Evolutionary conservation across 2,113 vertebrate genomes (phyloP).

Genomic region (Brachirus orientalis): DNA sequence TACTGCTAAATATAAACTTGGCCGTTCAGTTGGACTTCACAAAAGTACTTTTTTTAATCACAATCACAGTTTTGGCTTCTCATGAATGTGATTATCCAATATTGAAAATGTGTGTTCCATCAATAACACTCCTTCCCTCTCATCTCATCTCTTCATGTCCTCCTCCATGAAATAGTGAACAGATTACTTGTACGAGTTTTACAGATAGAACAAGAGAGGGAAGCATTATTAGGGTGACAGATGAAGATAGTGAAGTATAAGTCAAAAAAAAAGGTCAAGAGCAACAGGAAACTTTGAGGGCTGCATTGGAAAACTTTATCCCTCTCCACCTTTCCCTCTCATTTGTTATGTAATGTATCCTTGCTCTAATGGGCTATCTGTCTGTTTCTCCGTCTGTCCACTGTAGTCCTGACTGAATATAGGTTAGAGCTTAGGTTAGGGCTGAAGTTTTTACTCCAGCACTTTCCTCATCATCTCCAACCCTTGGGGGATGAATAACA

Average conservation of each 20-base stretch:
- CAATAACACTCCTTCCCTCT: too few relatives aligned
- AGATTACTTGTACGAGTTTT: neutral
- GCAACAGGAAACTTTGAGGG: too few relatives aligned
- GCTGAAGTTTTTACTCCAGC: conserved; percentile 53
- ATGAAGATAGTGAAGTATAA: neutral
- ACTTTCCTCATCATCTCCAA: conserved; percentile 54
- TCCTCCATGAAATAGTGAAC: conserved; percentile 1
- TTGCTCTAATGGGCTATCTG: conserved; percentile 12
- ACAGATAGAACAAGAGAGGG: neutral
- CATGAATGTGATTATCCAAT: too few relatives aligned
- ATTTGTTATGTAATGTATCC: conserved; percentile 40
- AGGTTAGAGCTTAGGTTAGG: conserved; percentile 33
- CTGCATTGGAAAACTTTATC: conserved; percentile 3
- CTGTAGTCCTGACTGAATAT: conserved; percentile 8
- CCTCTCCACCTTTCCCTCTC: neutral
- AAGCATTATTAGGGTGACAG: too few relatives aligned
- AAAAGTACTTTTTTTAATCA: too few relatives aligned
- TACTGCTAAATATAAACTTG: too few relatives aligned
- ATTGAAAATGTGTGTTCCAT: too few relatives aligned
- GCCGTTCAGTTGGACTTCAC: too few relatives aligned
- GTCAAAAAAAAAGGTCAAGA: neutral
- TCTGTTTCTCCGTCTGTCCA: neutral
- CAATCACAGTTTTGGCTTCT: too few relatives aligned
- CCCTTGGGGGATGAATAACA: conserved; percentile 48
- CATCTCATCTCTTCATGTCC: too few relatives aligned